Conservation (phyloP, 2,888 invertebrate species). For the Habrosyne pyritoides region DNA sequence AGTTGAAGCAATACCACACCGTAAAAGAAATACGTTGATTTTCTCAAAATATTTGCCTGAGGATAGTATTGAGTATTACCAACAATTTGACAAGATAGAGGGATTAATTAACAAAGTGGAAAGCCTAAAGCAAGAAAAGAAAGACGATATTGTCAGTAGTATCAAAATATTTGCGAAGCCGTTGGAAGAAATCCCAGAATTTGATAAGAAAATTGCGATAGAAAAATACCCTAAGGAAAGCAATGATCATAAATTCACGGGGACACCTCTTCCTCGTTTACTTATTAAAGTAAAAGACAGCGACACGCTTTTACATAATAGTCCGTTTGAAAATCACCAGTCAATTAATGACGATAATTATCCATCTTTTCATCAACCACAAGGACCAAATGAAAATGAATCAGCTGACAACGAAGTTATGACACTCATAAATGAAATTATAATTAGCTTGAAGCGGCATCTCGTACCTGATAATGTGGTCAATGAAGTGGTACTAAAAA, state of each 20-base stretch:
- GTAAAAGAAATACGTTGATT: neutral
- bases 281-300: neutral
- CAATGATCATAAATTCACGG: neutral
- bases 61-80: neutral
- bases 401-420: neutral
- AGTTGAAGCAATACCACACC: neutral
- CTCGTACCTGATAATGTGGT: neutral
- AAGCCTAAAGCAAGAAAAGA: too few species aligned
- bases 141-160: too few species aligned
- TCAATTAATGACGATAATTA: neutral
- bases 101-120: neutral
- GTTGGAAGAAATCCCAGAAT: neutral
- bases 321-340: neutral
- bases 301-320: neutral
- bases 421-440: neutral
- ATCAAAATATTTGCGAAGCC: too few species aligned
- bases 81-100: neutral
- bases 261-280: neutral
- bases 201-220: neutral
- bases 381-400: neutral
- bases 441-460: neutral
- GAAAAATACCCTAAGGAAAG: neutral
- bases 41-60: neutral
- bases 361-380: neutral
- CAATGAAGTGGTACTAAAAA: neutral